A percentile compares a stretch with the other conserved stretches of the same genome.
Evolutionary conservation across 1,140 invertebrate species (phyloP).

Genomic region (Stegodyphus dumicola): DNA sequence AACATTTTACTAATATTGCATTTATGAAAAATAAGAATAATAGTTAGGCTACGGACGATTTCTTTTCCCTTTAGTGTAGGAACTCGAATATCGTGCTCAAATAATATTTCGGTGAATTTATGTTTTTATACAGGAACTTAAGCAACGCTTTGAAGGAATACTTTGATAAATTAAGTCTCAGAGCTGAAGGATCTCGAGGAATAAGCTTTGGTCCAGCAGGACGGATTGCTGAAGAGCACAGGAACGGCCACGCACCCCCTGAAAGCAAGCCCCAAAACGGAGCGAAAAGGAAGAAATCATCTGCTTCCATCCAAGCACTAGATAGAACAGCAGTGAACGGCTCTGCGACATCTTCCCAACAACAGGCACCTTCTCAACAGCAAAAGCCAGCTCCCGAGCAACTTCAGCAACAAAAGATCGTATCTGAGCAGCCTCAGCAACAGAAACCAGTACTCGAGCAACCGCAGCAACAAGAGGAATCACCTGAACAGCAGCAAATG

Average conservation of each 20-base stretch:
- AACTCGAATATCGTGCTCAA: not conserved
- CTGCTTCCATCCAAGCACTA: not conserved
- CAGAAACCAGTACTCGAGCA: not conserved
- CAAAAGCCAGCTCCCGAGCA: not conserved
- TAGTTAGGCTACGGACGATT: not conserved
- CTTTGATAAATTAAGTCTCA: conserved; percentile 69
- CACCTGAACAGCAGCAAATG: not conserved
- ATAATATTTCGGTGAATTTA: not conserved
- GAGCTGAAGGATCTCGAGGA: conserved; percentile 69
- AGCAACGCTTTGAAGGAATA: conserved; percentile 73
- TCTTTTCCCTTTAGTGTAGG: not conserved
- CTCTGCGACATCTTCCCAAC: too few relatives aligned
- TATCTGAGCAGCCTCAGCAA: not conserved
- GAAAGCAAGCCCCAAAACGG: conserved; percentile 63
- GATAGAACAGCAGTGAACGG: not conserved
- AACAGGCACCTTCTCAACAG: too few relatives aligned
- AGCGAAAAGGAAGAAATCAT: conserved; percentile 59
- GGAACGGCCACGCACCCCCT: conserved; percentile 20
- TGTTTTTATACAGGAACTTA: conserved; percentile 70
- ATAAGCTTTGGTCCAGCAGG: conserved; percentile 38
- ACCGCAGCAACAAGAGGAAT: not conserved
- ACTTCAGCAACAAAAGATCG: not conserved
- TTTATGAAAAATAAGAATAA: not conserved
- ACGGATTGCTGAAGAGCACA: conserved; percentile 30
- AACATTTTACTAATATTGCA: not conserved